Percentiles rank a stretch among this genome's conserved stretches.
phyloP scores from a whole-genome alignment of 1,140 invertebrate species.

The Apis laboriosa region DNA sequence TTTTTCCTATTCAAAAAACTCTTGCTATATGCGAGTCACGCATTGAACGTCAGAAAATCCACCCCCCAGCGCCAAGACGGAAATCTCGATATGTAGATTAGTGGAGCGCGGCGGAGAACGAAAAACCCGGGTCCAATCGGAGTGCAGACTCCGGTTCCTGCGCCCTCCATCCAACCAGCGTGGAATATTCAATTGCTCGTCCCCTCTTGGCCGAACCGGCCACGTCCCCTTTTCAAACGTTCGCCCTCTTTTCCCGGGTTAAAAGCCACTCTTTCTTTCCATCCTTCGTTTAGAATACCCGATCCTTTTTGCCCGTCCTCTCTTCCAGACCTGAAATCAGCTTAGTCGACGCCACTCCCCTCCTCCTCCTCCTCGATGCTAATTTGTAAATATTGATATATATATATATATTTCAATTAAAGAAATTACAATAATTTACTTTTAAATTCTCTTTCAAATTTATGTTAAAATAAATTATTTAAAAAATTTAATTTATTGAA shows the following conservation, averaged over 20 bases:
- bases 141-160: constrained; percentile 29
- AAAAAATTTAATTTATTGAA: too few species aligned
- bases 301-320: not conserved
- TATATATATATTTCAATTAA: too few species aligned
- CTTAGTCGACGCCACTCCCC: too few species aligned
- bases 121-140: constrained; percentile 14
- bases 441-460: too few species aligned
- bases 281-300: constrained; percentile 23
- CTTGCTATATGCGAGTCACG: not conserved
- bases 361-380: too few species aligned
- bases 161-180: constrained; percentile 11
- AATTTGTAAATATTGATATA: too few species aligned
- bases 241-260: not conserved
- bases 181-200: constrained; percentile 45
- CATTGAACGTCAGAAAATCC: not conserved
- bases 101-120: not conserved
- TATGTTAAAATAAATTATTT: too few species aligned
- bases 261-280: constrained; percentile 40
- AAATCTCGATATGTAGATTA: constrained; percentile 53
- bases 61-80: constrained; percentile 3
- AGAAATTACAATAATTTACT: too few species aligned
- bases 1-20: not conserved
- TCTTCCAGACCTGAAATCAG: not conserved
- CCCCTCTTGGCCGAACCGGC: constrained; percentile 17
- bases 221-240: not conserved